Conservation (phyloP, 1,140 invertebrate species). For the Drosophila tsacasi region DNA sequence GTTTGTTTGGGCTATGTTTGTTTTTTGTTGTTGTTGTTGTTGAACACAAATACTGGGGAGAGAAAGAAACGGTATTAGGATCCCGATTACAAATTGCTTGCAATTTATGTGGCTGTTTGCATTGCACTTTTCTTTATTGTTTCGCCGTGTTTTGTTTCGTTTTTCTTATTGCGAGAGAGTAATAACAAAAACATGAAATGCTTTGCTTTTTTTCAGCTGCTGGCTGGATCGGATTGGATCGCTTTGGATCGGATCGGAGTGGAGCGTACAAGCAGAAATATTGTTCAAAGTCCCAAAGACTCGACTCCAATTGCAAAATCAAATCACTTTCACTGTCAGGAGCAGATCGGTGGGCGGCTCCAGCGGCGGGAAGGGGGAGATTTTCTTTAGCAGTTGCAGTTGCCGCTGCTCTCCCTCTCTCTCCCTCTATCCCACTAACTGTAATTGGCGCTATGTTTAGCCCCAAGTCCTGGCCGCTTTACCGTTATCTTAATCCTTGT, state of each 20-base stretch:
- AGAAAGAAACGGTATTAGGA: conserved; percentile 52
- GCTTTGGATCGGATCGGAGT: conserved; percentile 5
- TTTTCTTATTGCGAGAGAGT: conserved; percentile 50
- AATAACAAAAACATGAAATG: conserved; percentile 65
- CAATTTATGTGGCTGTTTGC: conserved; percentile 52
- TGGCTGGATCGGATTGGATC: conserved; percentile 34
- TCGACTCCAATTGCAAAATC: conserved; percentile 82
- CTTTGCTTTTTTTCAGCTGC: conserved; percentile 21
- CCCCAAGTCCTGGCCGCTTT: conserved; percentile 47
- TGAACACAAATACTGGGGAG: conserved; percentile 42
- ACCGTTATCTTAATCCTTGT: conserved; percentile 33
- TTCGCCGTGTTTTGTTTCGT: conserved; percentile 43
- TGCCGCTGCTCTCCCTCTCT: conserved; percentile 32
- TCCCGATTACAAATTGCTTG: conserved; percentile 56
- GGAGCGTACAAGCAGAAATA: conserved; percentile 57
- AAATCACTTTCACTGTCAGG: conserved; percentile 84
- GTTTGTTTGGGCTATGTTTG: neutral
- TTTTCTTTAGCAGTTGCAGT: conserved; percentile 17
- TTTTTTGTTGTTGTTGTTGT: neutral
- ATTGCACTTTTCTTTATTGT: conserved; percentile 59
- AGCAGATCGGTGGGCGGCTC: conserved; percentile 30
- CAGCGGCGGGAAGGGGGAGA: neutral
- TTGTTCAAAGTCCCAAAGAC: conserved; percentile 55
- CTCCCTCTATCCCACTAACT: conserved; percentile 9
- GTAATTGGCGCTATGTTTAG: conserved; percentile 13